Percentiles rank a stretch among this genome's conserved stretches.
Evolutionary conservation across 2,113 vertebrate species (phyloP).

Genomic region (Nibea coibor): DNA sequence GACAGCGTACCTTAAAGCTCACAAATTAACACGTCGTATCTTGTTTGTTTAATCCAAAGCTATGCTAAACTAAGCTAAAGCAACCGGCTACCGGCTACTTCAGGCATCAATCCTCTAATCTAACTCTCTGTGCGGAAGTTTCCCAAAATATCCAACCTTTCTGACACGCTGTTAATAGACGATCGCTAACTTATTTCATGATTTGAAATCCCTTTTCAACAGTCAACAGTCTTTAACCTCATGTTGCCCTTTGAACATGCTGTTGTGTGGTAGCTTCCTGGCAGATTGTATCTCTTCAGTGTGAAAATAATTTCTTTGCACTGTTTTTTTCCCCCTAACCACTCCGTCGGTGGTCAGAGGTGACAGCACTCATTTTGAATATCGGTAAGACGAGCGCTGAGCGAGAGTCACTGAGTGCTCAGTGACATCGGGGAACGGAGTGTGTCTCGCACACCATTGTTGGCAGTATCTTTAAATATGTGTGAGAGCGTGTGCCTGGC

Average conservation of each 20-base stretch:
- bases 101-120: neutral
- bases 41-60: constrained; percentile 1
- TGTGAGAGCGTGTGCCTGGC: constrained; percentile 54
- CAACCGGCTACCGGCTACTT: neutral
- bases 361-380: constrained; percentile 38
- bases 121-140: neutral
- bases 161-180: neutral
- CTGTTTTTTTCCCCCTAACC: neutral
- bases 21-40: neutral
- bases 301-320: neutral
- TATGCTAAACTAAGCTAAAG: neutral
- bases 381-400: constrained; percentile 3
- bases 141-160: neutral
- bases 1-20: neutral
- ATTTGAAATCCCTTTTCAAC: neutral
- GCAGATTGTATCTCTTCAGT: neutral
- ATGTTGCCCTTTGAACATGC: neutral
- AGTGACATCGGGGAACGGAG: constrained; percentile 36
- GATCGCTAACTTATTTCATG: neutral
- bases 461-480: constrained; percentile 67
- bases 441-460: constrained; percentile 53
- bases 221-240: neutral
- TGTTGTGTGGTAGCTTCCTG: neutral
- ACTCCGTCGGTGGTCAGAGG: constrained; percentile 15
- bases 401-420: neutral